Conservation (phyloP, 2,797 vertebrate genomes). For the Acridotheres tristis region DNA sequence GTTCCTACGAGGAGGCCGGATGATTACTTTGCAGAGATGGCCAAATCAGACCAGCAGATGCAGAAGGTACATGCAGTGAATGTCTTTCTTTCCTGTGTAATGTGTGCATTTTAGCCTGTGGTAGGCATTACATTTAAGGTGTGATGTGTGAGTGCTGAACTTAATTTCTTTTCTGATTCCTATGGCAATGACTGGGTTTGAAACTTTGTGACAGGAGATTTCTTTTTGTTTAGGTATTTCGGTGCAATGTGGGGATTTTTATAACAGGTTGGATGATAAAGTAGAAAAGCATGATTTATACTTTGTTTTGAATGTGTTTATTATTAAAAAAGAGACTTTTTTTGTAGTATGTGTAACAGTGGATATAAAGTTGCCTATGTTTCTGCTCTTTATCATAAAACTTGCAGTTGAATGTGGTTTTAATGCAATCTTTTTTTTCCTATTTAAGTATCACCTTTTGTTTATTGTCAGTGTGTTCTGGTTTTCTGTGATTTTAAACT, state of each 20-base stretch:
- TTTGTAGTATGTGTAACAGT: neutral
- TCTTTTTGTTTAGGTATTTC: neutral
- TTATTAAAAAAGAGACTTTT: neutral
- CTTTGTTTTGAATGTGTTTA: neutral
- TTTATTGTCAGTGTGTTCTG: neutral
- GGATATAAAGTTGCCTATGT: neutral
- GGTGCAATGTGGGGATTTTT: neutral
- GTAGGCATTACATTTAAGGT: neutral
- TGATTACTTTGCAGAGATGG: slow-evolving; percentile 99
- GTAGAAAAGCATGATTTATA: neutral
- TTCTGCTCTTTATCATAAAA: neutral
- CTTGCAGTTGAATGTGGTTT: neutral
- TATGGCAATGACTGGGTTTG: neutral
- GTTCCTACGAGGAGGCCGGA: slow-evolving; percentile 90
- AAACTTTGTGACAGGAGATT: neutral
- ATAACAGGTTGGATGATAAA: neutral
- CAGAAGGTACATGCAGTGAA: slow-evolving; percentile 84
- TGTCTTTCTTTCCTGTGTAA: neutral
- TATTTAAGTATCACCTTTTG: neutral
- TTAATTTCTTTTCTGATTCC: neutral
- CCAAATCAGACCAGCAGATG: slow-evolving; percentile 98
- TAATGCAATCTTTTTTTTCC: neutral
- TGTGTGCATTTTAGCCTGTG: neutral
- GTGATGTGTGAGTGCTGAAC: neutral
- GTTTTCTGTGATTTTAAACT: neutral